phyloP scores from a whole-genome alignment of 2,888 invertebrate genomes.

The Heliconius hortense region DNA sequence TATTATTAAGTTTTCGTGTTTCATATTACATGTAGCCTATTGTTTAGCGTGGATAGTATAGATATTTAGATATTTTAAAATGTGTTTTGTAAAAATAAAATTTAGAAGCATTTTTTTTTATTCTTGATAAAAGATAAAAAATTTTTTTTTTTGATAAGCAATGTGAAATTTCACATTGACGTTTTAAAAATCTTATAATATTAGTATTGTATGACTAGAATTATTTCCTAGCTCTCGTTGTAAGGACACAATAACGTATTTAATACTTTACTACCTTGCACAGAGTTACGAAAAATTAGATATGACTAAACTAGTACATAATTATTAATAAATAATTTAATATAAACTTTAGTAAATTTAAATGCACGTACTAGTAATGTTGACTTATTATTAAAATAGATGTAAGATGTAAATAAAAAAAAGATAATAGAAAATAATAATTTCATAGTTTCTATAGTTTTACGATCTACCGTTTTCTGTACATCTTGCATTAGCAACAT shows the following conservation, averaged over 20 bases:
- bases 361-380: background rate
- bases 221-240: constrained; percentile 15
- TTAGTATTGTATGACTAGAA: background rate
- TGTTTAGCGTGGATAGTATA: background rate
- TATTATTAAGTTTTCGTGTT: background rate
- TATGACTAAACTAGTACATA: background rate
- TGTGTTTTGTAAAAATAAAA: too few relatives aligned
- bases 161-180: too few relatives aligned
- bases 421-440: background rate
- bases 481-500: constrained; percentile 22
- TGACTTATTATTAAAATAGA: background rate
- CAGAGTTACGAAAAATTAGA: constrained; percentile 12
- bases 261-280: constrained; percentile 18
- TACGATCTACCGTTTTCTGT: constrained; percentile 8
- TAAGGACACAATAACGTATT: constrained; percentile 17
- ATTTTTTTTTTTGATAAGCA: too few relatives aligned
- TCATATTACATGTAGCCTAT: background rate
- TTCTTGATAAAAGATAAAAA: too few relatives aligned
- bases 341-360: background rate
- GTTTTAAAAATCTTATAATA: background rate
- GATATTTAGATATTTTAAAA: background rate
- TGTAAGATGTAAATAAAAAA: background rate
- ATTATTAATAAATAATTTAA: background rate
- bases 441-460: background rate
- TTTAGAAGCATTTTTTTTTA: too few relatives aligned